Evolutionary conservation across 2,888 invertebrate genomes (phyloP).

Genomic region (Rosalia funebris): DNA sequence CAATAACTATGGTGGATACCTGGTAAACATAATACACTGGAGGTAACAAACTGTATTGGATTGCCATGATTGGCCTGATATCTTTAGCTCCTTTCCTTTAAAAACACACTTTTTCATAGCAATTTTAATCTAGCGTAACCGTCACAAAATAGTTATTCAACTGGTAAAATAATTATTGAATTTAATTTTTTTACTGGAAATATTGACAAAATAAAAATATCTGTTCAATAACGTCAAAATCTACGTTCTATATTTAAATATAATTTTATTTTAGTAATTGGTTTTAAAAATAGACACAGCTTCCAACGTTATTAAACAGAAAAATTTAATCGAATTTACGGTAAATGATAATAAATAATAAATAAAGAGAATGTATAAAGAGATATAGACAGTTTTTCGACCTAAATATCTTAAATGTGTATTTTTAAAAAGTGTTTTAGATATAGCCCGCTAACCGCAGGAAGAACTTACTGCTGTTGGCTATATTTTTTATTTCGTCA

Average conservation of each 20-base stretch:
- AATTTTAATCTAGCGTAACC: background rate
- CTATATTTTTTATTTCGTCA: background rate
- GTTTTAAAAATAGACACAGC: background rate
- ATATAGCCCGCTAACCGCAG: background rate
- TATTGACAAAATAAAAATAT: background rate
- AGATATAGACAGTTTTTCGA: background rate
- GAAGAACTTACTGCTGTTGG: background rate
- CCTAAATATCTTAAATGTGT: background rate
- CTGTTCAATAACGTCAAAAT: background rate
- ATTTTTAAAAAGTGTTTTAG: background rate
- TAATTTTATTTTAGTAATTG: background rate
- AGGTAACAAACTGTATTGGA: background rate
- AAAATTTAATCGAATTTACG: background rate
- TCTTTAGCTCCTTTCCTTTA: background rate
- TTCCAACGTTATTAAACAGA: background rate
- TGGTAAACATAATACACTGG: too few relatives aligned
- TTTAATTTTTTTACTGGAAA: background rate
- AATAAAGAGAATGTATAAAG: background rate
- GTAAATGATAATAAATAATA: background rate
- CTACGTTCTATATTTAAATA: background rate
- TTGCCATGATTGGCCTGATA: background rate
- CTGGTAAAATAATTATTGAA: conserved; percentile 2
- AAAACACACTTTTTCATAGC: background rate
- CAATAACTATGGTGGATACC: too few relatives aligned
- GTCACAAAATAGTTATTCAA: background rate